phyloP scores from a whole-genome alignment of 2,888 invertebrate species.

The Arge pagana region DNA sequence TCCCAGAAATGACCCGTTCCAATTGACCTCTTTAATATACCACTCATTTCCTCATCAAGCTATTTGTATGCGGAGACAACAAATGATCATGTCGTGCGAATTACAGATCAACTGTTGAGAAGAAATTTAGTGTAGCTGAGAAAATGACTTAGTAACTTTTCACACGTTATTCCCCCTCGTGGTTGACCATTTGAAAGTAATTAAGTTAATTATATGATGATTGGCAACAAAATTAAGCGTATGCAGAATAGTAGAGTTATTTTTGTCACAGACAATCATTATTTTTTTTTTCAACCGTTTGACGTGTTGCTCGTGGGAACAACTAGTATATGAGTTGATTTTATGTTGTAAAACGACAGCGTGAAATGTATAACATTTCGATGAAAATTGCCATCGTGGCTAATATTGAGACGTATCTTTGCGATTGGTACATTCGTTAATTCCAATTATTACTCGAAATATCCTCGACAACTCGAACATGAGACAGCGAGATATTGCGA shows the following conservation, averaged over 20 bases:
- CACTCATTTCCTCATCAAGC: neutral
- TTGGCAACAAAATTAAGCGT: constrained; percentile 56
- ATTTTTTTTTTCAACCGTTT: constrained; percentile 20
- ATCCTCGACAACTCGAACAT: too few species aligned
- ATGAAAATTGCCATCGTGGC: constrained; percentile 9
- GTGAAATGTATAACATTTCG: neutral
- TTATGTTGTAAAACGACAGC: neutral
- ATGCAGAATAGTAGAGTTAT: constrained; percentile 49
- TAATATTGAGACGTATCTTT: constrained; percentile 16
- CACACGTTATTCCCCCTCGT: neutral
- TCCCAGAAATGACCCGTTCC: constrained; percentile 14
- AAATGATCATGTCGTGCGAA: neutral
- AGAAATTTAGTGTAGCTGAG: neutral
- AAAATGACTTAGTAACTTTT: neutral
- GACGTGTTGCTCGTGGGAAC: neutral
- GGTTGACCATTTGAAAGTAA: constrained; percentile 35
- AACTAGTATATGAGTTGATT: constrained; percentile 34
- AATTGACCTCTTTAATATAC: constrained; percentile 2
- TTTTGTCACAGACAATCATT: constrained; percentile 26
- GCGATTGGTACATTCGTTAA: too few species aligned
- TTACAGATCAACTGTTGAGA: constrained; percentile 10
- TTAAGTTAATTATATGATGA: constrained; percentile 45
- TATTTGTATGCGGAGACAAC: neutral
- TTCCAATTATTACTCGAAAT: too few species aligned
- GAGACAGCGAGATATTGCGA: too few species aligned